Evolutionary conservation across 1,140 invertebrate species (phyloP).

Genomic region (Scaptodrosophila lebanonensis): DNA sequence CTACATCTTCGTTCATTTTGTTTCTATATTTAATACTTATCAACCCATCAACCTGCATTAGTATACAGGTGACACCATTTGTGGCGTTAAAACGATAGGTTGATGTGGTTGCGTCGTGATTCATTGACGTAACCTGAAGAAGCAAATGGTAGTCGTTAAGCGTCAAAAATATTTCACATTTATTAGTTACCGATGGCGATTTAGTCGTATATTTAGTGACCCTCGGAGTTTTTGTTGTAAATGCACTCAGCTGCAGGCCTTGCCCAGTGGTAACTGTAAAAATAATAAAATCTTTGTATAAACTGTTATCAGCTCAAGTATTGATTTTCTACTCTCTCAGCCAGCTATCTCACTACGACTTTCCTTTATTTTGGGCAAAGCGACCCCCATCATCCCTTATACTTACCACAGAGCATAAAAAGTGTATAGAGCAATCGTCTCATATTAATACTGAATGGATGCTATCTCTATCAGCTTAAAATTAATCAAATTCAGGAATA

Average conservation of each 20-base stretch:
- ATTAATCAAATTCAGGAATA: too few relatives aligned
- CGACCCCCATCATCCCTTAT: neutral
- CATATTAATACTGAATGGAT: too few relatives aligned
- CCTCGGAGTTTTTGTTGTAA: slow-evolving; percentile 79
- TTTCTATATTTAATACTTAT: slow-evolving; percentile 82
- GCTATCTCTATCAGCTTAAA: too few relatives aligned
- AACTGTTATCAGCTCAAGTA: slow-evolving; percentile 13
- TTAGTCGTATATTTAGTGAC: slow-evolving; percentile 80
- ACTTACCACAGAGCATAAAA: slow-evolving; percentile 38
- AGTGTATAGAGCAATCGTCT: too few relatives aligned
- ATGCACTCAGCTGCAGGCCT: slow-evolving; percentile 78
- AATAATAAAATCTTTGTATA: slow-evolving; percentile 23
- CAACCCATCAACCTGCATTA: slow-evolving; percentile 81
- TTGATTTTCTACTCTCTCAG: slow-evolving; percentile 46
- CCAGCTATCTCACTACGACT: too few relatives aligned
- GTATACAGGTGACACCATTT: slow-evolving; percentile 82
- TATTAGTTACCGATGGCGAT: slow-evolving; percentile 77
- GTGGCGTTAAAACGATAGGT: slow-evolving; percentile 81
- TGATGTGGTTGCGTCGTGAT: slow-evolving; percentile 77
- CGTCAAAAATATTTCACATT: neutral
- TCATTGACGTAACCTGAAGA: slow-evolving; percentile 59
- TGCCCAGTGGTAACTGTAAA: slow-evolving; percentile 35
- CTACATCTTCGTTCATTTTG: slow-evolving; percentile 82
- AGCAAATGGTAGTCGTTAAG: too few relatives aligned
- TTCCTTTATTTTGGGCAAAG: neutral